These are phyloP conservation scores for Scolanthus callimorphus DNA, from an alignment of 92 coral and sea anemone species.

Conservation along the genomic window DNA sequence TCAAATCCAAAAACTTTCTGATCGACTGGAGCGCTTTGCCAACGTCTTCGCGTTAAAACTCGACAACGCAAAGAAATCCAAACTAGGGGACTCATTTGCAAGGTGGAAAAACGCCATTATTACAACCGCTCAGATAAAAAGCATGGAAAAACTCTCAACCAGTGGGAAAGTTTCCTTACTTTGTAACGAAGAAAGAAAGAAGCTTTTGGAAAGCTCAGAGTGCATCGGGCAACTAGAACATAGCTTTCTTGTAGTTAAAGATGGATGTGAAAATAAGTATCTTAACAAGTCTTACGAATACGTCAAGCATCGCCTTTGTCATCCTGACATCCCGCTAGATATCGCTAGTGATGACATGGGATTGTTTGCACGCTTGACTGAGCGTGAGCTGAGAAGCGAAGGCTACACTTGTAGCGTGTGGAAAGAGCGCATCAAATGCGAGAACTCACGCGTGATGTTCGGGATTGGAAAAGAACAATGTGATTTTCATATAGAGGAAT, in stretches of 20 bases:
- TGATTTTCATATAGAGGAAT: conserved; percentile 60
- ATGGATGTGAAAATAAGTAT: conserved; percentile 40
- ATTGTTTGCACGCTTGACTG: conserved; percentile 53
- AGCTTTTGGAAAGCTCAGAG: conserved; percentile 45
- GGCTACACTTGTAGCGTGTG: conserved; percentile 68
- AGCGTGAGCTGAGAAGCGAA: conserved; percentile 64
- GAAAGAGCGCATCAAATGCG: conserved; percentile 66
- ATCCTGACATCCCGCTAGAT: conserved; percentile 58
- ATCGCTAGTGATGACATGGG: conserved; percentile 54
- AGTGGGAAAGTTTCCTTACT: conserved; percentile 63
- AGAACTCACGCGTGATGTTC: conserved; percentile 54
- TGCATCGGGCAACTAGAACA: conserved; percentile 83
- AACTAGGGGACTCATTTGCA: conserved; percentile 68
- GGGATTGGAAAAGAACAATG: conserved; percentile 83
- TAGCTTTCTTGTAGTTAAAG: conserved; percentile 51
- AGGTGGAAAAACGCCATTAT: conserved; percentile 72
- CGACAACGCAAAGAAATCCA: conserved; percentile 64
- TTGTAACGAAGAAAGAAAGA: conserved; percentile 64
- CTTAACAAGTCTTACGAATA: conserved; percentile 73
- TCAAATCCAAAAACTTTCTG: conserved; percentile 71
- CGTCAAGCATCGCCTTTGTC: too few relatives aligned
- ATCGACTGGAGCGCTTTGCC: conserved; percentile 77
- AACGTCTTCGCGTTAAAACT: conserved; percentile 80
- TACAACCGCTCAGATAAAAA: conserved; percentile 73
- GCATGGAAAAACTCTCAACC: conserved; percentile 61